These are phyloP conservation scores for Thalassophryne amazonica DNA, from an alignment of 2,797 vertebrate genomes.

Conservation along the genomic window DNA sequence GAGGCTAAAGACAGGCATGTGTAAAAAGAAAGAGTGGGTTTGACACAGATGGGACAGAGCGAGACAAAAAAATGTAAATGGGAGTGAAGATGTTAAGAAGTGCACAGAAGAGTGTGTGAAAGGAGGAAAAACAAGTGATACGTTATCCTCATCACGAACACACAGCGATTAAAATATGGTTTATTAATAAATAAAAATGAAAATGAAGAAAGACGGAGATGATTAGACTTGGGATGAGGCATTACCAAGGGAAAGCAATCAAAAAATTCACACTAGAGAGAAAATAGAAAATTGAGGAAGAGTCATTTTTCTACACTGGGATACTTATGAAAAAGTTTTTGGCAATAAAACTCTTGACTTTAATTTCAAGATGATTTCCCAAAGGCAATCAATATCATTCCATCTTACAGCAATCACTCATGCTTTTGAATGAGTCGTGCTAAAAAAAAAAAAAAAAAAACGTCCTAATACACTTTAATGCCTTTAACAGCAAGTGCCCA, in stretches of 20 bases:
- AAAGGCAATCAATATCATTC: not conserved
- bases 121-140: slow-evolving; percentile 25
- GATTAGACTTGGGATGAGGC: not conserved
- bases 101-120: not conserved
- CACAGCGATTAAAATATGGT: not conserved
- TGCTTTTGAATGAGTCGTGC: not conserved
- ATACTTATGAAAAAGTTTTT: not conserved
- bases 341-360: not conserved
- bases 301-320: not conserved
- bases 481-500: too few species aligned
- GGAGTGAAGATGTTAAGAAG: not conserved
- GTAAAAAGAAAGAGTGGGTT: not conserved
- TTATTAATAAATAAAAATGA: not conserved
- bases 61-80: not conserved
- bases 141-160: not conserved
- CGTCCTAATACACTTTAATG: too few species aligned
- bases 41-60: slow-evolving; percentile 19
- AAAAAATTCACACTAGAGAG: not conserved
- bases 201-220: not conserved
- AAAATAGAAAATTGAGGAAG: not conserved
- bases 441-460: too few species aligned
- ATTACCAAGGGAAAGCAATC: not conserved
- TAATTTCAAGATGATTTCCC: not conserved
- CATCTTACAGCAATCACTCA: not conserved
- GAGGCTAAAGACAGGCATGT: not conserved